Evolutionary conservation across 2,113 vertebrate species (phyloP).

Genomic region (Glareola pratincola): DNA sequence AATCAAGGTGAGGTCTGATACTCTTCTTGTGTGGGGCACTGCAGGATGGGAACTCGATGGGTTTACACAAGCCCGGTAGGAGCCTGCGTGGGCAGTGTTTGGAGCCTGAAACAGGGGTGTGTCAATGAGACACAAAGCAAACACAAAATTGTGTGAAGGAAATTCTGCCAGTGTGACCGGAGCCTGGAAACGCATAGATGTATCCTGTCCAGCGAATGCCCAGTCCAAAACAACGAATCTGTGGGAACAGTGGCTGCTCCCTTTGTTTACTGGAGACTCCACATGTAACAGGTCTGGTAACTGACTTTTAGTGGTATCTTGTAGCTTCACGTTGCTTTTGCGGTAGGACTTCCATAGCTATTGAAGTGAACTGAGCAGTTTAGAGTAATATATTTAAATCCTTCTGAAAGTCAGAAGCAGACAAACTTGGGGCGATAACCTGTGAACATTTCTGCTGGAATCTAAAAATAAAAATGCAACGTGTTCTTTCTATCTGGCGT

Average conservation of each 20-base stretch:
- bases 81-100: not conserved
- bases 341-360: not conserved
- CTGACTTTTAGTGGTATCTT: not conserved
- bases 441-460: not conserved
- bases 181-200: not conserved
- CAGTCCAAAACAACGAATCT: not conserved
- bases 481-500: not conserved
- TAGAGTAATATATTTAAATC: not conserved
- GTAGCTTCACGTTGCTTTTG: not conserved
- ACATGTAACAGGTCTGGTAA: not conserved
- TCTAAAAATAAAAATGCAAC: not conserved
- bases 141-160: not conserved
- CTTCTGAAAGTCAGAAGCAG: not conserved
- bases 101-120: not conserved
- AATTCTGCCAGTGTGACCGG: not conserved
- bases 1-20: rapidly evolving
- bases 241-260: not conserved
- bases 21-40: not conserved
- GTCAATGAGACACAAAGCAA: not conserved
- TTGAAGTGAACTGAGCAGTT: not conserved
- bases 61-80: not conserved
- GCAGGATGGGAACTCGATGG: not conserved
- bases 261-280: not conserved
- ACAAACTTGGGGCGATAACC: not conserved
- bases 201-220: not conserved